Base-by-base conservation (phyloP, 2,888 invertebrate genomes). In the Scaptomyza flava region DNA sequence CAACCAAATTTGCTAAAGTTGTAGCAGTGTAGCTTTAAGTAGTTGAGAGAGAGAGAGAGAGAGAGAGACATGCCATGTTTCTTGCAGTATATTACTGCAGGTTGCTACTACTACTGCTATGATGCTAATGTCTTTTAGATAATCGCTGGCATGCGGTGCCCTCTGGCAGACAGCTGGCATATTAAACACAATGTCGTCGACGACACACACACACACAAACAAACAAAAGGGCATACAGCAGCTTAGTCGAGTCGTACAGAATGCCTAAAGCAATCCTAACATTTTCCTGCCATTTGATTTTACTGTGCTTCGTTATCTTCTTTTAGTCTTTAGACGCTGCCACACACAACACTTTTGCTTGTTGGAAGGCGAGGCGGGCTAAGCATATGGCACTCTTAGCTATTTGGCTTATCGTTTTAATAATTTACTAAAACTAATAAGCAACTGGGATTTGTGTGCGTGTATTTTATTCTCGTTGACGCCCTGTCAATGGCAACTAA, bases 351-450 rank as follows among this genome's bases (percentile, higher is more conserved):
- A 70, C 72, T 77, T 77, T 79, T 73, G 66, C 61, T 64, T 56
- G 51, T 43, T 47, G 41, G 31, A 20, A 8, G 14, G 41, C 14
- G 36, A 6, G 14, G 36, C 3, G 34, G 34, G 17, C 41, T 23
- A 33, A 17, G n/a, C 9, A 46, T 20, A 9, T 14, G 31, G 34
- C 27, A 58, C 27, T 38, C 52, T 36, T 8, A 17, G 43, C 76
- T 70, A 71, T 80, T 78, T 78, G 66, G 69, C 76, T 72, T 78
- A 80, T 78, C 80, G 70, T 56, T 72, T 80, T 69, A 80, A 72
- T 80, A 80, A 80, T 80, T 80, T 78, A 77, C 70, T 78, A 76
- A 80, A 78, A 80, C 78, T 72, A 80, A 80, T 76, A 78, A 80
- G 63, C 68, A 68, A 52, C 57, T 41, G 59, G 66, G 58, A 75